Conservation (phyloP, 2,888 invertebrate genomes). For the Hirudinaria manillensis region DNA sequence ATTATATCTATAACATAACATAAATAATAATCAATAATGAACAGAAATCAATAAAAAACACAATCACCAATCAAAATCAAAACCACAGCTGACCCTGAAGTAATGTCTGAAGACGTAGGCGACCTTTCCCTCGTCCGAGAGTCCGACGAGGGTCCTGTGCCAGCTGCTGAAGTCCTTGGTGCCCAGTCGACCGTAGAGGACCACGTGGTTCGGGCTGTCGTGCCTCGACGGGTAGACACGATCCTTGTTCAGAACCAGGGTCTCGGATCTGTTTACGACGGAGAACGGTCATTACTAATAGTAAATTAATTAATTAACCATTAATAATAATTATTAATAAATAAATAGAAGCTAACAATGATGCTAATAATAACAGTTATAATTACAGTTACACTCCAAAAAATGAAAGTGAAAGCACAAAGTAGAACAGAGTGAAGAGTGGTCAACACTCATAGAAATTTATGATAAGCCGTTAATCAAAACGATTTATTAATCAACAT, state of each 20-base stretch:
- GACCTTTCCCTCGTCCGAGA: constrained; percentile 67
- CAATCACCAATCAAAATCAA: too few species aligned
- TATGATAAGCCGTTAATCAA: too few species aligned
- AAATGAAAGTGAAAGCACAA: too few species aligned
- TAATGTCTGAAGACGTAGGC: constrained; percentile 84
- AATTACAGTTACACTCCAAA: too few species aligned
- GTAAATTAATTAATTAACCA: background rate
- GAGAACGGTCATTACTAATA: background rate
- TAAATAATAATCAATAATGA: too few species aligned
- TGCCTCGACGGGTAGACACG: constrained; percentile 67
- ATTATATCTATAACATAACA: background rate
- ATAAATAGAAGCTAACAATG: constrained; percentile 10
- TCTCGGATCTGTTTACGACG: constrained; percentile 45
- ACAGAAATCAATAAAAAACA: too few species aligned
- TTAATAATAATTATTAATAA: background rate
- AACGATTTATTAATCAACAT: too few species aligned
- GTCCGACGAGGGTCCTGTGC: constrained; percentile 67
- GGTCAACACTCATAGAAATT: too few species aligned
- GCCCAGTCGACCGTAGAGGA: constrained; percentile 85
- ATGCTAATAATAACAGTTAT: background rate
- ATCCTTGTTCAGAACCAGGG: constrained; percentile 71
- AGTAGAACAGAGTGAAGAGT: too few species aligned
- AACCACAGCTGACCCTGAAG: constrained; percentile 61
- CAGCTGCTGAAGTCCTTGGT: constrained; percentile 67
- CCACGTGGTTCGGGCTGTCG: constrained; percentile 60